Evolutionary conservation across 2,113 vertebrate genomes (phyloP).

Genomic region (Bambusicola thoracicus): DNA sequence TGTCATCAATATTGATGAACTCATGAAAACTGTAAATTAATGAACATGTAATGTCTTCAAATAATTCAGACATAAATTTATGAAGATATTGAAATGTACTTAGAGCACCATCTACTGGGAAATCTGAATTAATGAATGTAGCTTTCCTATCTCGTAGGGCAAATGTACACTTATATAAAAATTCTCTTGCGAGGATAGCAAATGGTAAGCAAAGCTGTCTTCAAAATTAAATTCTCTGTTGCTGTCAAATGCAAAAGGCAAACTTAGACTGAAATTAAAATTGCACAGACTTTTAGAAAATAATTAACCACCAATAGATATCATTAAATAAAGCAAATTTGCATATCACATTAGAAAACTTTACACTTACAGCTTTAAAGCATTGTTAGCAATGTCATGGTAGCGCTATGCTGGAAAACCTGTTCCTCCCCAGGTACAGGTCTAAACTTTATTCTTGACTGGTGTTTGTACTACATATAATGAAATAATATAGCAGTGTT

Average conservation of each 20-base stretch:
- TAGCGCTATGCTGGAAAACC: not conserved
- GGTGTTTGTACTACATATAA: not conserved
- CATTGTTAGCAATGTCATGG: not conserved
- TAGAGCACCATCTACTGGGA: conserved; percentile 77
- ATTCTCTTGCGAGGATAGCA: not conserved
- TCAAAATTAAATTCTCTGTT: not conserved
- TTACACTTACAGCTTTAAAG: not conserved
- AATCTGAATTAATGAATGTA: not conserved
- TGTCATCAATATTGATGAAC: not conserved
- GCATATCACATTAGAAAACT: not conserved
- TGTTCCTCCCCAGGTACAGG: not conserved
- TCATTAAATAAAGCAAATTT: not conserved
- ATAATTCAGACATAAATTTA: not conserved
- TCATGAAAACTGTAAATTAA: not conserved
- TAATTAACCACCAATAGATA: not conserved
- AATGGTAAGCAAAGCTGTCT: not conserved
- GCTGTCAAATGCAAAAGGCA: not conserved
- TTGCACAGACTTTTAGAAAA: not conserved
- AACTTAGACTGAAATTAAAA: not conserved
- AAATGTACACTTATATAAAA: not conserved
- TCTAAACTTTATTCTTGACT: not conserved
- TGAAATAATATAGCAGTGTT: not conserved
- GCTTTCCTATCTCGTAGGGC: not conserved
- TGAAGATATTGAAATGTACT: not conserved
- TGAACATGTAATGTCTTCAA: not conserved